Evolutionary conservation across 2,797 vertebrate species (phyloP), one percentile per base, ranked within the genome.

Genomic region (Galago senegalensis): DNA sequence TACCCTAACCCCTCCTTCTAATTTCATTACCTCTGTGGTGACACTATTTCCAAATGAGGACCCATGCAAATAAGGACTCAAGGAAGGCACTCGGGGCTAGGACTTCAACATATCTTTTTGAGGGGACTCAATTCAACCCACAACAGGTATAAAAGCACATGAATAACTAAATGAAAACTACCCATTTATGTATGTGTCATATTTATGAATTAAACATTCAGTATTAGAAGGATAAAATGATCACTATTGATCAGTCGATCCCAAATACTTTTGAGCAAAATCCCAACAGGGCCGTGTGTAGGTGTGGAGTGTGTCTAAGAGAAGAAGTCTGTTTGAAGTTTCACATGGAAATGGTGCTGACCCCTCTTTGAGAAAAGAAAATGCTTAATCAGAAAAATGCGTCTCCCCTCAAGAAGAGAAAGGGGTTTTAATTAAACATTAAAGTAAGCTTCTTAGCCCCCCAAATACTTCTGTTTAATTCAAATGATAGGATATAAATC

Each of bases 281-380:
- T 73, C 17, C n/a, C 58, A 76, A n/a, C 5, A 72, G 56, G 21
- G 12, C 67, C 34, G 16, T 46, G 0, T 75, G n/a, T 34, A 72
- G 29, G 12, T 37, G 11, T 58, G 58, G 12, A 67, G 20, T 70
- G 34, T 77, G 11, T 29, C 13, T 86, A 70, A 77, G 23, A 82
- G 77, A 25, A 56, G 63, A 79, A 56, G 37, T 83, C 56, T n/a
- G 69, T 81, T 92, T 73, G 67, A 60, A 60, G 72, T 93, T 93
- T 85, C 34, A 86, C 29, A 17, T 31, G 37, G 65, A 80, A 29
- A 14, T 80, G 23, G 21, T 63, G 80, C 40, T 58, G 73, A 84
- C 20, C 37, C 31, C 9, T 89, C 43, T 61, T 40, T 65, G 56
- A 69, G 67, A 82, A 85, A 91, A 95, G 27, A 67, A 70, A 87